A percentile compares a stretch with the other conserved stretches of the same genome.
These are phyloP conservation scores for Nephrotoma guestfalica DNA, from an alignment of 2,888 invertebrate genomes.

Conservation along the genomic window DNA sequence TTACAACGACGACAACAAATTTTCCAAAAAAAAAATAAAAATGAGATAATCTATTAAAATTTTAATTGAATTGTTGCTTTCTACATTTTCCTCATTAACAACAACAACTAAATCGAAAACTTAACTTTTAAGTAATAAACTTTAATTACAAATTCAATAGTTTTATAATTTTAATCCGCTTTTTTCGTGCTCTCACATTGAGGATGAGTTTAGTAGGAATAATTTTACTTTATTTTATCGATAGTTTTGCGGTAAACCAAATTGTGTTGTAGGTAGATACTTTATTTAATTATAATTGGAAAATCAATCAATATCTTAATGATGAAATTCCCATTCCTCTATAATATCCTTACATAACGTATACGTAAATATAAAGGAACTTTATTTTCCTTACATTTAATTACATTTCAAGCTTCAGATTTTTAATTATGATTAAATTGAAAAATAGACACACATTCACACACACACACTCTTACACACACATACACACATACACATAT, in stretches of 20 bases:
- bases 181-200: background rate
- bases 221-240: background rate
- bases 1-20: background rate
- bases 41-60: background rate
- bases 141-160: background rate
- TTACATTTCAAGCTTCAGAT: background rate
- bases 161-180: background rate
- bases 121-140: background rate
- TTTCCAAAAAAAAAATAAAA: background rate
- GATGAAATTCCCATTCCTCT: background rate
- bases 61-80: background rate
- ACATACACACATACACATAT: background rate
- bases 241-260: background rate
- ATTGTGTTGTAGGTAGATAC: background rate
- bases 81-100: background rate
- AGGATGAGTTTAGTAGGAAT: background rate
- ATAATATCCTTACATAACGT: background rate
- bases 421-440: background rate
- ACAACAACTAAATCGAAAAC: background rate
- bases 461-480: background rate
- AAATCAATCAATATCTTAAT: background rate
- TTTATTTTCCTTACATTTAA: background rate
- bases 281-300: background rate
- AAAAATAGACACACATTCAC: background rate
- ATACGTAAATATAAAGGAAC: background rate